Evolutionary conservation across 2,113 vertebrate species (phyloP), one percentile per base, ranked within the genome.

Genomic region (Fregetta grallaria): DNA sequence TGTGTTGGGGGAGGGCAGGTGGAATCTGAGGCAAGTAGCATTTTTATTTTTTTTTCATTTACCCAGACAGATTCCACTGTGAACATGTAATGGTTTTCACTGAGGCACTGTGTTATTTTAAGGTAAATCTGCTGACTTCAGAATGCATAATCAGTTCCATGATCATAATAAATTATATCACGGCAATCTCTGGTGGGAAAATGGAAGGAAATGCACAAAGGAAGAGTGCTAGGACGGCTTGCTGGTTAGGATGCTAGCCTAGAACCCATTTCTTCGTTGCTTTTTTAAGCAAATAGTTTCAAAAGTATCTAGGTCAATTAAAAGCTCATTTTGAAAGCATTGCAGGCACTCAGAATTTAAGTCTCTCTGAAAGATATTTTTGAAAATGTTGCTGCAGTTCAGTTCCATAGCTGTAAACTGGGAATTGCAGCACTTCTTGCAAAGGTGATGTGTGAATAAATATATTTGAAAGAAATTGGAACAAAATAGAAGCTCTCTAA

Each of bases 71-170:
- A 95, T 97, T 93, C 88, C 86, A 90, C 94, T 90, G 81, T 72
- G 96, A 95, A 50, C 89, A 82, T 84, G 90, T 94, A 93, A 94
- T 96, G 74, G 80, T 79, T 95, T 92, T 94, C 80, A 92, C 56
- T 87, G 85, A 96, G 78, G 81, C 90, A 59, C 94, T 85, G 90
- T 96, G 86, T 94, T 96, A 90, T 93, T 95, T 95, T 95, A 95
- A 93, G 92, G 92, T 96, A 95, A 95, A 94, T 95, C 94, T 93
- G 85, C 90, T 94, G 94, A 90, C 88, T 96, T 96, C 75, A 96
- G 96, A 95, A 94, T 93, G 78, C 78, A 79, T 95, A 92, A 93
- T 96, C 88, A 74, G 95, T 76, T 95, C 92, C 93, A 92, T 59
- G 78, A 86, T 92, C 2, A 1, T 86, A 94, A 92, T 87, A 94